Percentiles rank a stretch among this genome's conserved stretches.
These are phyloP conservation scores for Patella depressa DNA, from an alignment of 2,888 invertebrate genomes.

Conservation along the genomic window DNA sequence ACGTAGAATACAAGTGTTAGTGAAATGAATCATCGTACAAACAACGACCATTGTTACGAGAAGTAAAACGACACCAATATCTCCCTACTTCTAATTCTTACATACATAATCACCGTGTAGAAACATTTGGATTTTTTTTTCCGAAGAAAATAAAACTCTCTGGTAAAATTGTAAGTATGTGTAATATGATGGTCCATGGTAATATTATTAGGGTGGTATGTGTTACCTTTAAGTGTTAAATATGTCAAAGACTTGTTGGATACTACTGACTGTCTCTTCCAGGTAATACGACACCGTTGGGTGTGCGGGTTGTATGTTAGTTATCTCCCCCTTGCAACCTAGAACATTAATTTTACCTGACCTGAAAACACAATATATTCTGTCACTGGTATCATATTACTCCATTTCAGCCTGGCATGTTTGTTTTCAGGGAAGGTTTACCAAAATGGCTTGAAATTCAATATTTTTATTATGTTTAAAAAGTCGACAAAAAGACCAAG, in stretches of 20 bases:
- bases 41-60: background rate
- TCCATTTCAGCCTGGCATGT: background rate
- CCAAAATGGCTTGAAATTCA: conserved; percentile 9
- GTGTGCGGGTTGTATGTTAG: too few species aligned
- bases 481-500: conserved; percentile 4
- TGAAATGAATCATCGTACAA: background rate
- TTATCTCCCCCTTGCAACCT: too few species aligned
- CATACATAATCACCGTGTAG: background rate
- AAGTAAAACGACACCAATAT: background rate
- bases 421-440: conserved; percentile 10
- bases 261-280: background rate
- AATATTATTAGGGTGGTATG: background rate
- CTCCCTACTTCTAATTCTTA: background rate
- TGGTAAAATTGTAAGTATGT: background rate
- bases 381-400: background rate
- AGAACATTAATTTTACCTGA: background rate
- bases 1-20: background rate
- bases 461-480: conserved; percentile 12
- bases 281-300: too few species aligned
- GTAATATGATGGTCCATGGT: background rate
- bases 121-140: background rate
- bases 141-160: too few species aligned
- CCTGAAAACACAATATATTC: background rate
- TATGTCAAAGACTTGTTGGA: background rate
- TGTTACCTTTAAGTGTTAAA: background rate